A percentile compares a stretch with the other conserved stretches of the same genome.
These are phyloP conservation scores for Orthochromis indermauri DNA, from an alignment of 2,113 vertebrate genomes.

Conservation along the genomic window DNA sequence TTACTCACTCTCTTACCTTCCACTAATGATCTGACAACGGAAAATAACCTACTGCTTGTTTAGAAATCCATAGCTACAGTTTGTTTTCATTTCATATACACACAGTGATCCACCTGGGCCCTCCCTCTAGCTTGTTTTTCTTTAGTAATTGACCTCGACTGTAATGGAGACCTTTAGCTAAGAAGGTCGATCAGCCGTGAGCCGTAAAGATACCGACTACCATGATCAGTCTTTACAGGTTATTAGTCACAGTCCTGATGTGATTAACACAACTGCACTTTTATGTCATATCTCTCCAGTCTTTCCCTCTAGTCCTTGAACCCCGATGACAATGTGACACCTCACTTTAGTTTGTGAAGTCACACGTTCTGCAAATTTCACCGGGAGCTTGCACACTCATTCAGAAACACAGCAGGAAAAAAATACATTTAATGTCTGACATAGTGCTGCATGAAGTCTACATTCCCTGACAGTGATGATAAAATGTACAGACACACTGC, in stretches of 20 bases:
- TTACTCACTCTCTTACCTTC: not conserved
- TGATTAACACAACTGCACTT: constrained; percentile 4
- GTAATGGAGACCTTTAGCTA: not conserved
- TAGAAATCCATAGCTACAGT: not conserved
- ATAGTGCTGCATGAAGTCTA: not conserved
- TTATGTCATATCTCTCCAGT: not conserved
- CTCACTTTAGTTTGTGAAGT: not conserved
- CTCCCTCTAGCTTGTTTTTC: not conserved
- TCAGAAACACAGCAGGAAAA: not conserved
- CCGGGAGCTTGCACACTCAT: not conserved
- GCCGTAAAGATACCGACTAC: not conserved
- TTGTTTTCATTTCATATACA: not conserved
- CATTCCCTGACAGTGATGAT: constrained; percentile 13
- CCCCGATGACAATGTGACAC: not conserved
- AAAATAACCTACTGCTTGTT: not conserved
- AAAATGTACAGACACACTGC: constrained; percentile 8
- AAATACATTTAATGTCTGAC: not conserved
- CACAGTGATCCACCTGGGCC: not conserved
- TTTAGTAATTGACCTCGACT: not conserved
- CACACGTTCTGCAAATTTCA: not conserved
- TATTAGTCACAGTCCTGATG: constrained; percentile 29
- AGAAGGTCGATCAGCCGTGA: not conserved
- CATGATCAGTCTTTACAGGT: not conserved
- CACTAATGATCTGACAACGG: not conserved
- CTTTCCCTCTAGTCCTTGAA: not conserved